Evolutionary conservation across 2,113 vertebrate genomes (phyloP).

Genomic region (Platichthys flesus): DNA sequence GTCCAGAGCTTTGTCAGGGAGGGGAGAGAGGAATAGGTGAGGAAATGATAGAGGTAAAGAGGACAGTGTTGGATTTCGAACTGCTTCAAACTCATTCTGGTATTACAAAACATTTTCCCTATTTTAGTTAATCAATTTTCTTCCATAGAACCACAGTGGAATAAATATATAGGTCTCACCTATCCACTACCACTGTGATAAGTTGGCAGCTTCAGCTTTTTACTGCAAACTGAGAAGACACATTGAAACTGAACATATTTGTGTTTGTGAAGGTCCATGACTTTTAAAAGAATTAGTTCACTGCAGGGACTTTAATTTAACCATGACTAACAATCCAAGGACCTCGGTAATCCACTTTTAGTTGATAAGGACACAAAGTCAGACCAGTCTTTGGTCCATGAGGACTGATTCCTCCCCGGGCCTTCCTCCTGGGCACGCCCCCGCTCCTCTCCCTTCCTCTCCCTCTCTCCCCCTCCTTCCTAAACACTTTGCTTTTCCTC

Average conservation of each 20-base stretch:
- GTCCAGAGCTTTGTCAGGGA: conserved; percentile 38
- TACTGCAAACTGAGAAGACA: background rate
- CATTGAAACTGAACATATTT: background rate
- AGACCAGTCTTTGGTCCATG: conserved; percentile 31
- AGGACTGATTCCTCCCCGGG: conserved; percentile 32
- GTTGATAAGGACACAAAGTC: conserved; percentile 44
- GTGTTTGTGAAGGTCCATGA: conserved; percentile 23
- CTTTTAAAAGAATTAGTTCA: conserved; percentile 20
- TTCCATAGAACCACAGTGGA: background rate
- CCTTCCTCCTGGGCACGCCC: conserved; percentile 55
- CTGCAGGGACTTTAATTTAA: conserved; percentile 25
- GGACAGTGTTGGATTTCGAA: conserved; percentile 3
- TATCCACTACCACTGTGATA: background rate
- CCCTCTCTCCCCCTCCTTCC: conserved; percentile 52
- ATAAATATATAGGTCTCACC: background rate
- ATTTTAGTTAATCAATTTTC: background rate
- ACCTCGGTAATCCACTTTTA: conserved; percentile 53
- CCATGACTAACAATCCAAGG: conserved; percentile 40
- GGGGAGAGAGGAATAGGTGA: conserved; percentile 7
- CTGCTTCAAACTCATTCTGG: background rate
- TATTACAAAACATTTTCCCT: background rate
- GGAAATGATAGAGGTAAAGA: conserved; percentile 18
- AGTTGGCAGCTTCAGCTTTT: background rate
- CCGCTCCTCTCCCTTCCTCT: conserved; percentile 42
- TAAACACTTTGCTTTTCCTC: conserved; percentile 49